Base-by-base conservation (phyloP, 2,797 vertebrate species). In the Pangasius sanitwongsei region DNA sequence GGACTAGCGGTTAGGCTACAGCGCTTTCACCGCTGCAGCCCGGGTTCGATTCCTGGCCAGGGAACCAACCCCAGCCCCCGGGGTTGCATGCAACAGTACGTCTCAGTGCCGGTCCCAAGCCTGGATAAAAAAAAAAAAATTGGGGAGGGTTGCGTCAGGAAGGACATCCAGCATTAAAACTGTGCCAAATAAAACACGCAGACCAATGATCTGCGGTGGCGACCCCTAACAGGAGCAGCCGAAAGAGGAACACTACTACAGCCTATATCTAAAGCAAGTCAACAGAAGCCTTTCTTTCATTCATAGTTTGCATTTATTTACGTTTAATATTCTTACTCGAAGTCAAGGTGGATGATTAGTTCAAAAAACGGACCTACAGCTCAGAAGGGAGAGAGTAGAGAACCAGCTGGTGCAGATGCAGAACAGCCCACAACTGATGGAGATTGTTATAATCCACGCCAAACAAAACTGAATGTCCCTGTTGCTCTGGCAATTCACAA, bases 381-480 rank as follows among this genome's bases (percentile, higher is more conserved):
- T 15, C 85, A 20, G 23, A 74, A 23, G 23, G 53, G 41, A 41
- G 41, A 86, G 85, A 59, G 59, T 48, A 11, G 12, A 55, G n/a
- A 53, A 25, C 16, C 83, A 70, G 69, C 85, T 86, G 67, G 48
- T 85, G 48, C 83, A 53, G 31, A 70, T 31, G n/a, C n/a, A 70
- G 61, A 74, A 86, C 85, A 72, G 70, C 28, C 3, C 69, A 86
- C 6, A 69, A 75, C 44, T 86, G 85, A 86, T 86, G 70, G 50
- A 86, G 70, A 41, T 48, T 86, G 69, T 61, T 86, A 86, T 86
- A 41, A 86, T 74, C 53, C 53, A 75, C 0, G 15, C 53, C 69
- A 74, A 59, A 86, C 69, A 86, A 59, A 61, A 75, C 67, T 44
- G 25, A 86, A 57, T 44, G 85, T 12, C 34, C 23, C 75, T 75